Evolutionary conservation across 2,888 invertebrate species (phyloP).

Genomic region (Coelogynopora nodosa): DNA sequence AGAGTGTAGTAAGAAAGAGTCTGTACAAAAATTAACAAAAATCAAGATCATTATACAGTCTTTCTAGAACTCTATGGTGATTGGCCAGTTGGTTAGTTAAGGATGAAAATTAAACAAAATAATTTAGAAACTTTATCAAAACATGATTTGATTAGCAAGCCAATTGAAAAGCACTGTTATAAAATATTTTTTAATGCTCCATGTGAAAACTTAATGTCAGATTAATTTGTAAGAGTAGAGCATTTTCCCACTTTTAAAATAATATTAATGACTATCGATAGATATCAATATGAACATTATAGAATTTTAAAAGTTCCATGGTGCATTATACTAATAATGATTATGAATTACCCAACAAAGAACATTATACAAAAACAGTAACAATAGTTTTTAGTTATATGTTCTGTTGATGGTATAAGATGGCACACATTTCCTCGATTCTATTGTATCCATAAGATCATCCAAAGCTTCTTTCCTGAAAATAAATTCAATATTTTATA

Average conservation of each 20-base stretch:
- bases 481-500: background rate
- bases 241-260: background rate
- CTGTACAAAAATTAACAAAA: conserved; percentile 26
- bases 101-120: conserved; percentile 10
- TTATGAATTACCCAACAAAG: background rate
- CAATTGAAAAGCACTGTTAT: background rate
- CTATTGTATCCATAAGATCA: background rate
- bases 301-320: background rate
- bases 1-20: background rate
- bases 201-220: background rate
- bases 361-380: background rate
- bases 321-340: background rate
- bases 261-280: background rate
- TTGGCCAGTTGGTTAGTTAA: background rate
- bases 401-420: background rate
- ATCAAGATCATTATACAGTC: background rate
- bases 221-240: background rate
- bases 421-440: background rate
- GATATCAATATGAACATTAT: background rate
- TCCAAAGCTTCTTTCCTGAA: conserved; percentile 5
- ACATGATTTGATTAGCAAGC: background rate
- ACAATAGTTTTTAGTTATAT: background rate
- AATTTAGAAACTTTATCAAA: background rate
- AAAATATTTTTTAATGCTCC: background rate
- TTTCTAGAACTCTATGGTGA: background rate